Conservation (phyloP, 2,113 vertebrate species). For the Apodemus sylvaticus region DNA sequence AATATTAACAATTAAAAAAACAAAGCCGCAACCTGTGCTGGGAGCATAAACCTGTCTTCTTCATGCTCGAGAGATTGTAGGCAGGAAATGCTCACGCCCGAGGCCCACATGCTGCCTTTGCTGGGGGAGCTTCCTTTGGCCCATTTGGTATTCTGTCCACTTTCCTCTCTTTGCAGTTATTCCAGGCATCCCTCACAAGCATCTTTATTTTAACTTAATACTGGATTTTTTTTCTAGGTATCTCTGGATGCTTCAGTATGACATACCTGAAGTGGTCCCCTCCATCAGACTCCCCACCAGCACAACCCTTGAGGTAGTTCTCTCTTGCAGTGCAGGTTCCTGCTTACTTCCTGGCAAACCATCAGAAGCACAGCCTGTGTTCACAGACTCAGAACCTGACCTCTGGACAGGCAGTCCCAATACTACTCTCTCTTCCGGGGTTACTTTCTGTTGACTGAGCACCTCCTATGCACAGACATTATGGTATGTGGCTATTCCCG, state of each 20-base stretch:
- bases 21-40: neutral
- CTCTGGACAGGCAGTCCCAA: neutral
- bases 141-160: neutral
- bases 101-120: neutral
- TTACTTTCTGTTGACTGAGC: no score
- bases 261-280: neutral
- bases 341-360: neutral
- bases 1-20: neutral
- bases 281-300: neutral
- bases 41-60: neutral
- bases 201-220: neutral
- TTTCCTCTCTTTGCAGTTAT: no score
- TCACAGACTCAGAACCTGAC: neutral
- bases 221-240: neutral
- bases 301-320: neutral
- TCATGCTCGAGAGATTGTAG: neutral
- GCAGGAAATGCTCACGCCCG: neutral
- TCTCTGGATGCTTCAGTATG: neutral
- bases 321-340: neutral
- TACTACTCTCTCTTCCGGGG: no score
- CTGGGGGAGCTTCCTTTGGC: neutral
- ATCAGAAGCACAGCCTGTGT: neutral
- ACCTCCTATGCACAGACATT: neutral
- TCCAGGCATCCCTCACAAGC: no score
- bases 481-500: neutral